phyloP scores from a whole-genome alignment of 2,797 vertebrate genomes.

The Poeciliopsis infans region DNA sequence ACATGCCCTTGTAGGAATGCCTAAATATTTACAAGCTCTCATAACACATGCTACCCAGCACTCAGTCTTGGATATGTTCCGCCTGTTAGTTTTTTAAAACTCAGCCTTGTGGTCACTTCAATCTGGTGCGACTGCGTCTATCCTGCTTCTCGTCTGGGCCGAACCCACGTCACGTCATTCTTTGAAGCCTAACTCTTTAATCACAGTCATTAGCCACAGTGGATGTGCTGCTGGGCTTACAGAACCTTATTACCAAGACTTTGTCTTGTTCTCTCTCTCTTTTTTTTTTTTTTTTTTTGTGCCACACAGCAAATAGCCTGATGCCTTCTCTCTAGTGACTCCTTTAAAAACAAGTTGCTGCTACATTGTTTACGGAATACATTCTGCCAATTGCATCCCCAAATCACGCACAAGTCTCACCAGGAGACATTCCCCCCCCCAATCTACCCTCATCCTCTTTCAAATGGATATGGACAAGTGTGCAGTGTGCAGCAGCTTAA shows the following conservation, averaged over 20 bases:
- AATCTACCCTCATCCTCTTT: constrained; percentile 45
- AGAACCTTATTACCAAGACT: constrained; percentile 70
- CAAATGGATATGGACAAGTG: constrained; percentile 46
- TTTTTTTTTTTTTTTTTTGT: not conserved
- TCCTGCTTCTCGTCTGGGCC: constrained; percentile 61
- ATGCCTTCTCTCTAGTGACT: constrained; percentile 38
- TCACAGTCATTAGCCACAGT: constrained; percentile 76
- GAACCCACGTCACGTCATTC: constrained; percentile 61
- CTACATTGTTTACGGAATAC: constrained; percentile 67
- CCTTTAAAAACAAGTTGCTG: constrained; percentile 53
- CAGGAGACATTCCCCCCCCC: constrained; percentile 39
- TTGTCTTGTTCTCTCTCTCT: constrained; percentile 30
- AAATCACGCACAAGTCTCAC: constrained; percentile 55
- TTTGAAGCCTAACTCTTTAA: constrained; percentile 70
- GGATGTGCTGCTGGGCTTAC: constrained; percentile 66
- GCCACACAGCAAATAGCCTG: constrained; percentile 25
- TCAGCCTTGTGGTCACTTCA: constrained; percentile 54
- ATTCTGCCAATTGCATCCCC: constrained; percentile 61
- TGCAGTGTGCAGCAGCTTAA: constrained; percentile 38
- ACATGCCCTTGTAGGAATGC: constrained; percentile 68
- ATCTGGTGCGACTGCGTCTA: constrained; percentile 51
- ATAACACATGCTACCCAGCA: constrained; percentile 50
- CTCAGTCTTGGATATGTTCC: constrained; percentile 42
- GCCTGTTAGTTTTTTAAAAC: constrained; percentile 49
- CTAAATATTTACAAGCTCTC: constrained; percentile 69